phyloP scores from a whole-genome alignment of 2,113 vertebrate genomes.

The Oncorhynchus kisutch region DNA sequence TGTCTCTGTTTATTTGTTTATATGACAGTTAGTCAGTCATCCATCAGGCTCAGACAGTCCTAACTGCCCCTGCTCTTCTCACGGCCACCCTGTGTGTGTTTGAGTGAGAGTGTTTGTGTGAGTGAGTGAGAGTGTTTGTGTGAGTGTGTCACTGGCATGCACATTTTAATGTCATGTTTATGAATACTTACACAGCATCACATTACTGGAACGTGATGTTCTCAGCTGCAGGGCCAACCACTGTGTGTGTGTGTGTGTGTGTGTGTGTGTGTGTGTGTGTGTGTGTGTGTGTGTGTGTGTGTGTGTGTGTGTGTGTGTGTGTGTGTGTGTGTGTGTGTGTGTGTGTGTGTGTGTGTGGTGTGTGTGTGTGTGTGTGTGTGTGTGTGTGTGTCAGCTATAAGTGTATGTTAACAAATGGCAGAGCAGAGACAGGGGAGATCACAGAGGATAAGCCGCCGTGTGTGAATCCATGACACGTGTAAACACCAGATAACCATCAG shows the following conservation, averaged over 20 bases:
- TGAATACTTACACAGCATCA: slow-evolving; percentile 48
- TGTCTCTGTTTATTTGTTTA: slow-evolving; percentile 15
- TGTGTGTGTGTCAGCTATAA: slow-evolving; percentile 17
- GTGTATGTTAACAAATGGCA: too few species aligned
- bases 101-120: slow-evolving; percentile 20
- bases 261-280: slow-evolving; percentile 30
- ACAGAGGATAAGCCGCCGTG: too few species aligned
- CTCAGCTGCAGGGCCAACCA: slow-evolving; percentile 64
- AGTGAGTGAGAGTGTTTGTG: too few species aligned
- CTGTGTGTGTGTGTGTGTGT: background rate
- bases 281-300: slow-evolving; percentile 32
- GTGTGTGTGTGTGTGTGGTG: background rate
- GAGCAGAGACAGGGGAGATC: too few species aligned
- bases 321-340: background rate
- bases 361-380: background rate
- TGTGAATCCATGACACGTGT: too few species aligned
- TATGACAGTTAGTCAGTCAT: too few species aligned
- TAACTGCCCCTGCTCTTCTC: too few species aligned
- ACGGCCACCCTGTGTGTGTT: background rate
- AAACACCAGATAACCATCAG: too few species aligned
- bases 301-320: slow-evolving; percentile 3
- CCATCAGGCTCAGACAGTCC: slow-evolving; percentile 10
- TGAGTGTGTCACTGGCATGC: too few species aligned
- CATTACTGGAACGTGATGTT: slow-evolving; percentile 74
- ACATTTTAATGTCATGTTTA: too few species aligned